Percentiles rank a stretch among this genome's conserved stretches.
These are phyloP conservation scores for Sclerurus mexicanus DNA, from an alignment of 2,113 vertebrate species.

Conservation along the genomic window DNA sequence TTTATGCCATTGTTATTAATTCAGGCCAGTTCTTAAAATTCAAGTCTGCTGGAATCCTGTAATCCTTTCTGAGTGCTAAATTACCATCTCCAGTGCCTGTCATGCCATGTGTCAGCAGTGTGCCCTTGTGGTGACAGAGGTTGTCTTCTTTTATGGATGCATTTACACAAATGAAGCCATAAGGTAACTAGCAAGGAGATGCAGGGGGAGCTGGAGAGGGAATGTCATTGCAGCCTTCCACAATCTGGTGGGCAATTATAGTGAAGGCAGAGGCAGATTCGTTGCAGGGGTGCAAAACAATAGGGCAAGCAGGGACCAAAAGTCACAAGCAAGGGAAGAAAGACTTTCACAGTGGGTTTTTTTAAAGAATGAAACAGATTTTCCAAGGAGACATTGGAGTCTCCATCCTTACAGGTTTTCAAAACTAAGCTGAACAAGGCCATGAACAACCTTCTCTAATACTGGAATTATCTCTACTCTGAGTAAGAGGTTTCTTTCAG, in stretches of 20 bases:
- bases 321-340: neutral
- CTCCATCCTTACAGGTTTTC: neutral
- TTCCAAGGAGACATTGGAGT: neutral
- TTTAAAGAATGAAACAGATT: neutral
- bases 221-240: neutral
- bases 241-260: fast-evolving
- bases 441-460: neutral
- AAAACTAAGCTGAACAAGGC: neutral
- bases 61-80: neutral
- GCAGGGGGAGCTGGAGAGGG: neutral
- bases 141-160: fast-evolving
- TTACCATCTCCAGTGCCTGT: neutral
- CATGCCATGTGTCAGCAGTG: neutral
- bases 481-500: neutral
- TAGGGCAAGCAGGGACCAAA: neutral
- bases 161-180: neutral
- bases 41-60: neutral
- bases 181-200: fast-evolving
- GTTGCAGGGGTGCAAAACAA: neutral
- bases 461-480: neutral
- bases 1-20: neutral
- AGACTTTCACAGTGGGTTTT: neutral
- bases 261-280: neutral
- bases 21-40: neutral
- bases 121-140: neutral